Evolutionary conservation across 1,140 invertebrate species (phyloP).

Genomic region (Anoplolepis gracilipes): DNA sequence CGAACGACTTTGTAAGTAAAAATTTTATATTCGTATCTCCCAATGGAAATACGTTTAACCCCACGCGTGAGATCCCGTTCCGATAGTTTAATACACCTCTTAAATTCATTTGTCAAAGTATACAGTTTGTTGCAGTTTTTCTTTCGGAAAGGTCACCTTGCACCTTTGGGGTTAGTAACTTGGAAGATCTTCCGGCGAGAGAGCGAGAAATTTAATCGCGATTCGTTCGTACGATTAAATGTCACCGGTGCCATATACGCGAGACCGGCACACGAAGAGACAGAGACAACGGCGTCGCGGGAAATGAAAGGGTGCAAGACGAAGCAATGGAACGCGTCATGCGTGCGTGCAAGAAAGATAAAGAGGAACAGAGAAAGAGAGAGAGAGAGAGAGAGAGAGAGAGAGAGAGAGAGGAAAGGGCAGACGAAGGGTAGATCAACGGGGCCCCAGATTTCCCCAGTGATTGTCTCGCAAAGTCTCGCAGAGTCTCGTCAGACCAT

Average conservation of each 20-base stretch:
- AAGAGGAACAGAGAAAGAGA: background rate
- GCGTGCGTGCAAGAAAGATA: background rate
- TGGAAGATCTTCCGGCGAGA: conserved; percentile 22
- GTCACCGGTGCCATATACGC: conserved; percentile 52
- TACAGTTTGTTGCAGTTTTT: conserved; percentile 43
- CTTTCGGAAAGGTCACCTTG: conserved; percentile 17
- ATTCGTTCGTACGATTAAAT: conserved; percentile 66
- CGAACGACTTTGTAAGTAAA: background rate
- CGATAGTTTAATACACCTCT: conserved; percentile 18
- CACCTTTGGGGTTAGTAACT: conserved; percentile 37
- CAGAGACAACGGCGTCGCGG: conserved; percentile 5
- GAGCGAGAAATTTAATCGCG: conserved; percentile 69
- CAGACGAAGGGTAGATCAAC: conserved; percentile 71
- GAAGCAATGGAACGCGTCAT: conserved; percentile 32
- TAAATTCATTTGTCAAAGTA: conserved; percentile 44
- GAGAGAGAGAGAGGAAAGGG: conserved; percentile 20
- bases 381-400: conserved; percentile 18
- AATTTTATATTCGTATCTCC: background rate
- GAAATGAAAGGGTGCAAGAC: conserved; percentile 56
- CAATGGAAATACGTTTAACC: background rate
- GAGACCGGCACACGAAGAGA: conserved; percentile 50
- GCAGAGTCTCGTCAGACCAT: conserved; percentile 84
- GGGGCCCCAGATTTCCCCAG: conserved; percentile 84
- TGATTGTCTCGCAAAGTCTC: conserved; percentile 84
- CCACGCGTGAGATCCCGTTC: background rate